Percentiles rank a stretch among this genome's conserved stretches.
These are phyloP conservation scores for Stegodyphus dumicola DNA, from an alignment of 1,140 invertebrate genomes.

Conservation along the genomic window DNA sequence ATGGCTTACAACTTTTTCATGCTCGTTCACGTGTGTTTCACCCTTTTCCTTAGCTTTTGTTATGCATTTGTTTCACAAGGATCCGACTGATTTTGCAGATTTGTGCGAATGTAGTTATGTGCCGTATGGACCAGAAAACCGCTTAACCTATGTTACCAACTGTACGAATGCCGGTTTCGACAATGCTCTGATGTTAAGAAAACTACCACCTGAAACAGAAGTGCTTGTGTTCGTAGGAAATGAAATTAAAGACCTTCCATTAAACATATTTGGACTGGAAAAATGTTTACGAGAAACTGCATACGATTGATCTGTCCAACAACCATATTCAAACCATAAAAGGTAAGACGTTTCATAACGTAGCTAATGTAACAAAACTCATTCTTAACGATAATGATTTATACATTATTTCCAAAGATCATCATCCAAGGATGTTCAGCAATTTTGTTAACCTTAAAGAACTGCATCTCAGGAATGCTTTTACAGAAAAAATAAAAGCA, in stretches of 20 bases:
- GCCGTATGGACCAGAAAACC: constrained; percentile 65
- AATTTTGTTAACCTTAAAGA: constrained; percentile 80
- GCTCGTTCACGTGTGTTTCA: not conserved
- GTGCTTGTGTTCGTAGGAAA: constrained; percentile 82
- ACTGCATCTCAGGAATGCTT: constrained; percentile 81
- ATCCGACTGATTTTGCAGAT: constrained; percentile 66
- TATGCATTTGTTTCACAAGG: not conserved
- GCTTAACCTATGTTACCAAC: constrained; percentile 75
- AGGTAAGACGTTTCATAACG: constrained; percentile 82
- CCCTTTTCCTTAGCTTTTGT: not conserved
- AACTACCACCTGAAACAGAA: constrained; percentile 76
- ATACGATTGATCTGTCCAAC: constrained; percentile 80
- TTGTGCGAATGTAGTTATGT: constrained; percentile 65
- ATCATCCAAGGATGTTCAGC: constrained; percentile 81
- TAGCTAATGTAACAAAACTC: constrained; percentile 77
- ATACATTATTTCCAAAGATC: constrained; percentile 73
- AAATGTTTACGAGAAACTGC: constrained; percentile 73
- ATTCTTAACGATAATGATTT: constrained; percentile 82
- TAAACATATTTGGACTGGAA: constrained; percentile 80
- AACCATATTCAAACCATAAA: constrained; percentile 81
- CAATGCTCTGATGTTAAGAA: constrained; percentile 73
- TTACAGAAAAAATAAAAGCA: constrained; percentile 72
- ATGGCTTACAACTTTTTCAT: too few species aligned
- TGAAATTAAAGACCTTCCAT: constrained; percentile 74
- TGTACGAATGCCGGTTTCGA: constrained; percentile 77